Conservation (phyloP, 2,888 invertebrate genomes). For the Caenorhabditis parvicauda region DNA sequence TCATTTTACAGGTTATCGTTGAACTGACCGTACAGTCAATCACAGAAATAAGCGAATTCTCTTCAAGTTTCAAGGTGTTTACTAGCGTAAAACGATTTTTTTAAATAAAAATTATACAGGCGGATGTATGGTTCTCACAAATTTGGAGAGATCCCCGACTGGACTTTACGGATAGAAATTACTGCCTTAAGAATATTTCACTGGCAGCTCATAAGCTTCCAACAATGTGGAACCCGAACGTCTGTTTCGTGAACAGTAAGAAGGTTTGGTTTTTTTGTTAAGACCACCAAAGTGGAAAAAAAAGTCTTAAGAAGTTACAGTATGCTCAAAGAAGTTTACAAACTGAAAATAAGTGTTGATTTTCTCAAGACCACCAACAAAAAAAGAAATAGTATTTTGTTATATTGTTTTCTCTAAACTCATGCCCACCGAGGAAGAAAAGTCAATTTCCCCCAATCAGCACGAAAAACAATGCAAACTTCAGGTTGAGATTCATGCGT, state of each 20-base stretch:
- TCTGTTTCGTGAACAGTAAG: conserved; percentile 62
- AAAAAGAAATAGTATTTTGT: too few species aligned
- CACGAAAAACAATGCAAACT: conserved; percentile 1
- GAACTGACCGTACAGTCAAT: conserved; percentile 61
- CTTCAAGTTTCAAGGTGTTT: conserved; percentile 58
- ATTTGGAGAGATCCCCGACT: conserved; percentile 62
- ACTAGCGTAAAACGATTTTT: too few species aligned
- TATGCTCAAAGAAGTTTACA: neutral
- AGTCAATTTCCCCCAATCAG: too few species aligned
- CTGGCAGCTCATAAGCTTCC: conserved; percentile 58
- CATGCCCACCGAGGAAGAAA: too few species aligned
- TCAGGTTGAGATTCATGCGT: conserved; percentile 59
- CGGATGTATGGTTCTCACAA: conserved; percentile 62
- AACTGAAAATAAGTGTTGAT: too few species aligned
- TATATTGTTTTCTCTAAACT: too few species aligned
- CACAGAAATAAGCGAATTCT: conserved; percentile 60
- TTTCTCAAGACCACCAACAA: too few species aligned
- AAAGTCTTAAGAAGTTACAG: neutral
- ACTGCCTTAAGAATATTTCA: conserved; percentile 58
- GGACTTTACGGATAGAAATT: conserved; percentile 55
- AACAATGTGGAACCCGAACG: conserved; percentile 62
- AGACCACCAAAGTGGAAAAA: too few species aligned
- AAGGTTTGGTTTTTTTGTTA: conserved; percentile 40
- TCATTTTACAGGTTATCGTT: conserved; percentile 47
- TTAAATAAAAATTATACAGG: too few species aligned